Conservation (phyloP, 2,113 vertebrate species). For the Cettia cetti region DNA sequence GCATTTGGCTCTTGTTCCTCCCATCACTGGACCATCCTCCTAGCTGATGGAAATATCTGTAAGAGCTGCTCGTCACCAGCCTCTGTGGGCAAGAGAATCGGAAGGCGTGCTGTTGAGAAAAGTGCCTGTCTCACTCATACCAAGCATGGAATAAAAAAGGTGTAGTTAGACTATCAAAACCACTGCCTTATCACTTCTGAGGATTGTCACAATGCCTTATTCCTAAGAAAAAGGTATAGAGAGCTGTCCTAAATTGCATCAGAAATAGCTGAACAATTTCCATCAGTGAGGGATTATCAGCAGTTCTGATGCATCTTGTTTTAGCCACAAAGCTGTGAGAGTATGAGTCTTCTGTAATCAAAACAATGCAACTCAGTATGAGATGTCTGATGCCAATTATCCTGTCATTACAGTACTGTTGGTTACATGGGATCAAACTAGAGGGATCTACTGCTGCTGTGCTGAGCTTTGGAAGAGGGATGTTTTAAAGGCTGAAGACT, state of each 20-base stretch:
- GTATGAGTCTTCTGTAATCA: not conserved
- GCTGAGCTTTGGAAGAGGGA: not conserved
- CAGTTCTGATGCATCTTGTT: not conserved
- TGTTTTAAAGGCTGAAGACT: not conserved
- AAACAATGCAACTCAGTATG: not conserved
- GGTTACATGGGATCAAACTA: not conserved
- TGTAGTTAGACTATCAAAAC: not conserved
- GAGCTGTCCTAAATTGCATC: not conserved
- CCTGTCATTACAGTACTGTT: not conserved
- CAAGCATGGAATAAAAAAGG: not conserved
- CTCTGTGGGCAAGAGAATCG: accelerated
- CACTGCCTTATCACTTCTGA: not conserved
- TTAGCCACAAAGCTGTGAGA: not conserved
- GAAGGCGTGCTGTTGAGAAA: not conserved
- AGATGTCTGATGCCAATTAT: not conserved
- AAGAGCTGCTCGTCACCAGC: not conserved
- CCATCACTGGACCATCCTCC: accelerated
- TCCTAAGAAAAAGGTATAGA: not conserved
- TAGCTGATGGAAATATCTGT: not conserved
- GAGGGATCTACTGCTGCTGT: not conserved
- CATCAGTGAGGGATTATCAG: not conserved
- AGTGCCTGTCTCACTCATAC: not conserved
- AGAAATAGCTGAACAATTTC: not conserved
- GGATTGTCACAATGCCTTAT: not conserved
- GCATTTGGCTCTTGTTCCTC: not conserved